These are phyloP conservation scores for Thymelicus acteon DNA, from an alignment of 2,888 invertebrate species.

Conservation along the genomic window DNA sequence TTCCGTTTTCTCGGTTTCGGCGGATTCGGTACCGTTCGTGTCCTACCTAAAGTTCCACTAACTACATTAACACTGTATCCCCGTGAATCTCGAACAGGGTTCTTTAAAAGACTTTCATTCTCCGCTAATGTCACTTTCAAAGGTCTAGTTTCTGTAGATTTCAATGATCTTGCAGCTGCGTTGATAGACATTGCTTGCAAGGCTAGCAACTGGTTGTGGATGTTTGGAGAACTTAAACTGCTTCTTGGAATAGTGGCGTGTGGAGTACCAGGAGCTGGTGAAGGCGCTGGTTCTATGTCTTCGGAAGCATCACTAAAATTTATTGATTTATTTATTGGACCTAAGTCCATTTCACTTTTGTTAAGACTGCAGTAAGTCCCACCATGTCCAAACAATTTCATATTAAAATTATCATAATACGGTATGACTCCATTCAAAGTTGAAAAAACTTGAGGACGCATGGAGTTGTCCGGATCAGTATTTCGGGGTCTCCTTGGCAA, in stretches of 20 bases:
- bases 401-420: conserved; percentile 92
- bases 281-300: conserved; percentile 76
- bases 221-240: conserved; percentile 81
- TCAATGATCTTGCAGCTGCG: conserved; percentile 43
- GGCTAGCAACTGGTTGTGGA: conserved; percentile 78
- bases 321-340: conserved; percentile 76
- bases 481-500: conserved; percentile 92
- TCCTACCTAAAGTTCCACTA: conserved; percentile 65
- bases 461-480: conserved; percentile 84
- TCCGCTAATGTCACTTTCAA: conserved; percentile 70
- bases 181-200: conserved; percentile 70
- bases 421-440: conserved; percentile 80
- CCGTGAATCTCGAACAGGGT: conserved; percentile 59
- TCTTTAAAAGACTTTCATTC: conserved; percentile 63
- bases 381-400: conserved; percentile 93
- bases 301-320: conserved; percentile 78
- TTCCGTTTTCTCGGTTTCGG: conserved; percentile 91
- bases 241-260: conserved; percentile 76
- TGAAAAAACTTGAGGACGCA: conserved; percentile 72
- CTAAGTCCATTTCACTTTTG: conserved; percentile 86
- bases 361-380: conserved; percentile 91
- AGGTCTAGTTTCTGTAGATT: conserved; percentile 62
- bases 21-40: conserved; percentile 88
- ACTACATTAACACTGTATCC: conserved; percentile 68
- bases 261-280: conserved; percentile 81